A percentile compares a stretch with the other conserved stretches of the same genome.
phyloP scores from a whole-genome alignment of 2,113 vertebrate genomes.

The Buteo buteo region DNA sequence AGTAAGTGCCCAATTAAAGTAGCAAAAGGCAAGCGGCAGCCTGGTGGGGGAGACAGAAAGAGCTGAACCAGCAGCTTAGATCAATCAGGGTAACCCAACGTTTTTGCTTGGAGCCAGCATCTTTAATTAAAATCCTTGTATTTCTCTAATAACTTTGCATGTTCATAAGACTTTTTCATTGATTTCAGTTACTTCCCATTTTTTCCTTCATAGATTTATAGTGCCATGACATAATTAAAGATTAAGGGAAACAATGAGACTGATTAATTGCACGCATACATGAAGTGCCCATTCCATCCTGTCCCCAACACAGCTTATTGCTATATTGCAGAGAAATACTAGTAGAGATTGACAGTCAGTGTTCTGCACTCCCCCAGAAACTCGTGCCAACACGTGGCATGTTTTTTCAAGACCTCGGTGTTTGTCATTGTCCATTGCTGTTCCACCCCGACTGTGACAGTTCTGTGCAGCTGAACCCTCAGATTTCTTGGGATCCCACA shows the following conservation, averaged over 20 bases:
- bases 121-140: constrained; percentile 76
- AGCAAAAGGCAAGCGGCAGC: background rate
- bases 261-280: background rate
- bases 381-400: fast-evolving
- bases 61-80: constrained; percentile 59
- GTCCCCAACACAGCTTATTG: background rate
- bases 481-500: background rate
- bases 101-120: constrained; percentile 53
- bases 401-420: background rate
- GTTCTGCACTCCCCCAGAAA: background rate
- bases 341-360: background rate
- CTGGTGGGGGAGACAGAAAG: background rate
- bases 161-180: constrained; percentile 59
- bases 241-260: constrained; percentile 25
- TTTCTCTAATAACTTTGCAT: constrained; percentile 67
- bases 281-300: background rate
- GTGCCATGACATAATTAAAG: constrained; percentile 33
- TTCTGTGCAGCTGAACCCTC: background rate
- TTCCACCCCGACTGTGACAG: background rate
- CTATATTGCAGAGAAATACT: background rate
- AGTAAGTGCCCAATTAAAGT: constrained; percentile 48
- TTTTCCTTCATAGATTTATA: constrained; percentile 16
- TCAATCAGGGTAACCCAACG: constrained; percentile 39
- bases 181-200: constrained; percentile 69
- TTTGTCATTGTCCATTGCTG: background rate